These are phyloP conservation scores for Tortricodes alternella DNA, from an alignment of 2,888 invertebrate species.

Conservation along the genomic window DNA sequence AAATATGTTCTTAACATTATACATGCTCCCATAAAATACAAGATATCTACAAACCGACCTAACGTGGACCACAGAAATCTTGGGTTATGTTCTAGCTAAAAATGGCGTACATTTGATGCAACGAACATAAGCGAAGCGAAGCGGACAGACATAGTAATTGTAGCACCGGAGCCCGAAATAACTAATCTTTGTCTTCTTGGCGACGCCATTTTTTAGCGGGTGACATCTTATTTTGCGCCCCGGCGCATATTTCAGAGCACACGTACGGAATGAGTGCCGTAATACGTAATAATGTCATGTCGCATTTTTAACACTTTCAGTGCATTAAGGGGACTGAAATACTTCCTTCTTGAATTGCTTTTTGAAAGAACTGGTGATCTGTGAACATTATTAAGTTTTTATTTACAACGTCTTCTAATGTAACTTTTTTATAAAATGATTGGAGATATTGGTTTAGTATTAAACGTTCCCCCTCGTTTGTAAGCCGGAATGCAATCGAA, in stretches of 20 bases:
- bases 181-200: conserved; percentile 57
- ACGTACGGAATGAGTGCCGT: conserved; percentile 44
- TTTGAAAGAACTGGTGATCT: no score
- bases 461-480: not conserved
- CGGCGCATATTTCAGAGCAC: conserved; percentile 52
- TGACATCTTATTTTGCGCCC: conserved; percentile 65
- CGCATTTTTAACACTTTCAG: conserved; percentile 37
- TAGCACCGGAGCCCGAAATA: conserved; percentile 51
- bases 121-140: conserved; percentile 1
- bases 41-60: not conserved
- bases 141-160: conserved; percentile 52
- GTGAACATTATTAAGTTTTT: not conserved
- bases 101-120: not conserved
- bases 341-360: conserved; percentile 1
- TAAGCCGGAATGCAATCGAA: not conserved
- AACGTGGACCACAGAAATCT: no score
- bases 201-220: conserved; percentile 58
- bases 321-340: conserved; percentile 24
- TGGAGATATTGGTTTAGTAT: no score
- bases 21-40: no score
- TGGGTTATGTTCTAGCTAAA: no score
- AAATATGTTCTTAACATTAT: no score
- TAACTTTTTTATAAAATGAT: no score
- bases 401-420: no score
- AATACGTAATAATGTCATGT: conserved; percentile 41